A percentile compares a stretch with the other conserved stretches of the same genome.
These are phyloP conservation scores for Spicauda simplicius DNA, from an alignment of 2,888 invertebrate genomes.

Conservation along the genomic window DNA sequence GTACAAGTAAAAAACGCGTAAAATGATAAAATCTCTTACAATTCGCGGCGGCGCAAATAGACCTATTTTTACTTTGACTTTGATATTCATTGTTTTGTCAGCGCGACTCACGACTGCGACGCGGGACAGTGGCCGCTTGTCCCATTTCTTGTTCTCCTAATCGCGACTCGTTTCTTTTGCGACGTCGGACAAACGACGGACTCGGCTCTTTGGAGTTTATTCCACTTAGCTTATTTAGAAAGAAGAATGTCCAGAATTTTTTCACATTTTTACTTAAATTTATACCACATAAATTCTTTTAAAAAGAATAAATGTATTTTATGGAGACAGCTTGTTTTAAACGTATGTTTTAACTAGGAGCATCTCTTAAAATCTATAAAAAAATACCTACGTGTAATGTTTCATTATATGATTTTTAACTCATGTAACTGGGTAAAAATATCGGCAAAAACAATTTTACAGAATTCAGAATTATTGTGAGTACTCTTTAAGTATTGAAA, in stretches of 20 bases:
- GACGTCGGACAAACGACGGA: conserved; percentile 53
- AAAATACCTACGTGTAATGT: no score
- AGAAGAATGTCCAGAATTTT: background rate
- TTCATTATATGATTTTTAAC: no score
- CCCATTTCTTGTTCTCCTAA: conserved; percentile 51
- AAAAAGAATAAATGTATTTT: no score
- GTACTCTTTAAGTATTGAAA: no score
- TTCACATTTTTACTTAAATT: no score
- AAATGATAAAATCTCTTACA: background rate
- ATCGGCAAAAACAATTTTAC: no score
- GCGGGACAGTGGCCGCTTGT: conserved; percentile 37
- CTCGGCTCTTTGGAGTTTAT: conserved; percentile 44
- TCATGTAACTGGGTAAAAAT: no score
- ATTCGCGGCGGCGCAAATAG: background rate
- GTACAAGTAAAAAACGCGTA: background rate
- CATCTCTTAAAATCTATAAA: no score
- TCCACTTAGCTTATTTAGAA: conserved; percentile 35
- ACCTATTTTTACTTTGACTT: background rate
- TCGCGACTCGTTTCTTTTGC: conserved; percentile 56
- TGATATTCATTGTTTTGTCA: conserved; percentile 5
- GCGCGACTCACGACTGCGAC: conserved; percentile 3
- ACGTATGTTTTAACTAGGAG: no score
- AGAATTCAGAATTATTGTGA: no score
- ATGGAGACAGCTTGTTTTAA: no score
- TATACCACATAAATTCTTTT: no score